Evolutionary conservation across 2,113 vertebrate species (phyloP).

Genomic region (Indicator maculatus): DNA sequence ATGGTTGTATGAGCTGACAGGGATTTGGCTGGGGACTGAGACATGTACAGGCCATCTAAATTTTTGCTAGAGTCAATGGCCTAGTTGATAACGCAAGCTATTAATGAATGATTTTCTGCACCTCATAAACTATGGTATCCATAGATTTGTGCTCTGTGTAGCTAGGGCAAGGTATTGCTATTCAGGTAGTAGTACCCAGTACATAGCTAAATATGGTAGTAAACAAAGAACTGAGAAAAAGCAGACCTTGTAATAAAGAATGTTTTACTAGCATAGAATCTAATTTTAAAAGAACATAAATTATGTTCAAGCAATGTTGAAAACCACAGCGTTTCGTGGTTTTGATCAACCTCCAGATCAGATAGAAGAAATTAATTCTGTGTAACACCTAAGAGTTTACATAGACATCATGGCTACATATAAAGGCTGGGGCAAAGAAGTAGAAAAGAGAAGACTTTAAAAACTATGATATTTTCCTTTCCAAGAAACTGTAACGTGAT

Average conservation of each 20-base stretch:
- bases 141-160: neutral
- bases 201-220: neutral
- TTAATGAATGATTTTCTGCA: neutral
- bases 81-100: neutral
- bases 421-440: too few species aligned
- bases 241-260: neutral
- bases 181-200: neutral
- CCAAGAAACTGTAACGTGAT: too few species aligned
- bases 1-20: neutral
- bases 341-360: neutral
- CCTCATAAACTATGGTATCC: neutral
- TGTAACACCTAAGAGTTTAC: neutral
- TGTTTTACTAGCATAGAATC: neutral
- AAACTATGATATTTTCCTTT: too few species aligned
- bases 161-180: neutral
- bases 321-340: neutral
- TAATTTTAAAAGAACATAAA: neutral
- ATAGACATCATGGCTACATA: too few species aligned
- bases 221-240: neutral
- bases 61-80: neutral
- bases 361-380: neutral
- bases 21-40: neutral
- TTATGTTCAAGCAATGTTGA: neutral
- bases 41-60: neutral
- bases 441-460: too few species aligned